Base-by-base conservation (phyloP, 2,888 invertebrate species). In the Polylopha cassiicola region DNA sequence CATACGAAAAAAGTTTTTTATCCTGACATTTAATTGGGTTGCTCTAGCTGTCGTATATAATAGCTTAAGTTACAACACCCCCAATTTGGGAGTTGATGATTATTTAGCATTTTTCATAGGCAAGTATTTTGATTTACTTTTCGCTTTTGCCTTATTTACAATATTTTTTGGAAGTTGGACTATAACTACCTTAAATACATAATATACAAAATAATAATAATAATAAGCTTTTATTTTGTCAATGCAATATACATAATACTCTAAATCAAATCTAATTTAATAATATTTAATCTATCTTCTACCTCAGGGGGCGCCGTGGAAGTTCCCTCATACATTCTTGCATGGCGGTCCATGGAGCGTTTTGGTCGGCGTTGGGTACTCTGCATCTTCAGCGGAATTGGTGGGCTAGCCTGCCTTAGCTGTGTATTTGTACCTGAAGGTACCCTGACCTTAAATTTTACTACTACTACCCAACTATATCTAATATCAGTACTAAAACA, bases 21-120 rank as follows among this genome's bases (percentile, higher is more conserved):
- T 91, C 32, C 70, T 90, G 13, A 89, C 89, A 0, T 89, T 90
- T 50, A 88, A 89, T 53, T 91, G 90, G 90, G 87, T 90, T 3
- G 88, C 89, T 20, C 77, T 90, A 37, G 90, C 90, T n/a, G 88
- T 90, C 1, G 90, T 90, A 2, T 91, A 91, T 64, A 90, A 90
- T 55, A 89, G 90, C 37, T 73, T 91, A 30, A 89, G 90, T 51
- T 90, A 90, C 55, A 91, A 90, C 61, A 87, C 90, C 8, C 86
- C 89, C 15, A 90, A 90, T 69, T 78, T 91, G 32, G 90, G 90
- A 4, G 90, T 91, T 22, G 88, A 90, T 51, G 90, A 90, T 65
- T 90, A 89, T 57, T 80, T 90, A 55, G 90, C 90, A 9, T 91
- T 91, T 63, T 89, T 89, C 53, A 90, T 90, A 43, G 88, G 89